A percentile compares a stretch with the other conserved stretches of the same genome.
phyloP scores from a whole-genome alignment of 1,140 invertebrate genomes.

The Mylabris phalerata region DNA sequence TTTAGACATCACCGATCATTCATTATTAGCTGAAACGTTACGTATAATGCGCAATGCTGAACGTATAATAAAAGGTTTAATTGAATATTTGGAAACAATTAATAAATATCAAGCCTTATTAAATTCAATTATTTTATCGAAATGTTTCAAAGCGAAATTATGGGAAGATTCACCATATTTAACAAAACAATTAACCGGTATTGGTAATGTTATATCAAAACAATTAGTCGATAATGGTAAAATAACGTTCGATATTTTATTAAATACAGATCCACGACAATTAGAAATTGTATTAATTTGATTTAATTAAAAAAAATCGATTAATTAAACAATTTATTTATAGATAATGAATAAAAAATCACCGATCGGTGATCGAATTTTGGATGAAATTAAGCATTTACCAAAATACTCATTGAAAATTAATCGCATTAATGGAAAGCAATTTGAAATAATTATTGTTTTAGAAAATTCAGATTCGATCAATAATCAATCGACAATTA shows the following conservation, averaged over 20 bases:
- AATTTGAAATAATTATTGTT: constrained; percentile 12
- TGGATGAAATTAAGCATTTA: constrained; percentile 28
- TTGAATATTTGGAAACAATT: constrained; percentile 37
- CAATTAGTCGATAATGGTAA: constrained; percentile 60
- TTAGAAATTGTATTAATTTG: constrained; percentile 56
- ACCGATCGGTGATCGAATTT: constrained; percentile 31
- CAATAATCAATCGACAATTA: too few relatives aligned
- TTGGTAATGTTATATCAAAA: constrained; percentile 59
- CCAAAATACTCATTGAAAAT: constrained; percentile 29
- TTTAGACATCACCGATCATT: constrained; percentile 58
- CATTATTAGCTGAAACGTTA: constrained; percentile 60
- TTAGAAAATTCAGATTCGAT: too few relatives aligned
- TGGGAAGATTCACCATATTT: constrained; percentile 71
- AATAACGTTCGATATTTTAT: constrained; percentile 57
- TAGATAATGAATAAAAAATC: constrained; percentile 34
- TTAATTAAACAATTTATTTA: background rate
- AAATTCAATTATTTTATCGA: constrained; percentile 54
- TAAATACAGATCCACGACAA: constrained; percentile 61
- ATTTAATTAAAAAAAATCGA: constrained; percentile 11
- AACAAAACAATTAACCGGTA: constrained; percentile 62
- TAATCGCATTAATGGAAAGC: constrained; percentile 2
- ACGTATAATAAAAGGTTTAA: constrained; percentile 54
- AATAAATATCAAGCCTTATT: constrained; percentile 47
- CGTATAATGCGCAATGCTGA: constrained; percentile 62
- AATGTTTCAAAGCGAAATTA: constrained; percentile 58